Percentiles rank a stretch among this genome's conserved stretches.
phyloP scores from a whole-genome alignment of 2,113 vertebrate genomes.

The Clarias batrachus region DNA sequence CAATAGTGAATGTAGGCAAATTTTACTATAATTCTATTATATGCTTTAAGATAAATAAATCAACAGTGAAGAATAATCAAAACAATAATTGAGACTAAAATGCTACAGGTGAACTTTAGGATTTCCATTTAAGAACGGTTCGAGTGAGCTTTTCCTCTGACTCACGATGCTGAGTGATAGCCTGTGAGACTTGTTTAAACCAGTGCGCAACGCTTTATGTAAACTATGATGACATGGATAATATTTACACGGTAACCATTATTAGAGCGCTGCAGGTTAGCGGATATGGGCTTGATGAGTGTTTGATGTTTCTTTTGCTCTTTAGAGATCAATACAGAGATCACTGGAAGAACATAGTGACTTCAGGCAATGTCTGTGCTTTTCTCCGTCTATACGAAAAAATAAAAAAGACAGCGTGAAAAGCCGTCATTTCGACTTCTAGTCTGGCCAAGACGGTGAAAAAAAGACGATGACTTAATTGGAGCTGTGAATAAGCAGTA shows the following conservation, averaged over 20 bases:
- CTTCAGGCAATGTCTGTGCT: not conserved
- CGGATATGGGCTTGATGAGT: not conserved
- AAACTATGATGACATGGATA: constrained; percentile 25
- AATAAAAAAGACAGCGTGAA: not conserved
- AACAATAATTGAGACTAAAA: not conserved
- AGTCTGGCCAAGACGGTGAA: not conserved
- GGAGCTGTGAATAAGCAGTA: not conserved
- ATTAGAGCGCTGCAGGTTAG: constrained; percentile 7
- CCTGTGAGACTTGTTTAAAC: constrained; percentile 34
- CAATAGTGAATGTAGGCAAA: not conserved
- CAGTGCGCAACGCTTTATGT: constrained; percentile 39
- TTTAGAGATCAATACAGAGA: not conserved
- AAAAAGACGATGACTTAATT: not conserved
- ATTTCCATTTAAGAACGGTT: constrained; percentile 1
- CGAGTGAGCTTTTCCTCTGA: constrained; percentile 17
- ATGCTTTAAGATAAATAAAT: not conserved
- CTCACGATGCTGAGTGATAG: constrained; percentile 12
- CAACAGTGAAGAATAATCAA: not conserved
- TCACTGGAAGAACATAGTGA: not conserved
- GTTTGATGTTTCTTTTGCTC: not conserved
- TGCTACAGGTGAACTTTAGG: not conserved
- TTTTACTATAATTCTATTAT: not conserved
- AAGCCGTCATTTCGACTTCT: not conserved
- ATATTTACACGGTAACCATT: constrained; percentile 36
- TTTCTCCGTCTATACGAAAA: too few relatives aligned